phyloP scores from a whole-genome alignment of 2,797 vertebrate genomes.

The Hoplostethus mediterraneus region DNA sequence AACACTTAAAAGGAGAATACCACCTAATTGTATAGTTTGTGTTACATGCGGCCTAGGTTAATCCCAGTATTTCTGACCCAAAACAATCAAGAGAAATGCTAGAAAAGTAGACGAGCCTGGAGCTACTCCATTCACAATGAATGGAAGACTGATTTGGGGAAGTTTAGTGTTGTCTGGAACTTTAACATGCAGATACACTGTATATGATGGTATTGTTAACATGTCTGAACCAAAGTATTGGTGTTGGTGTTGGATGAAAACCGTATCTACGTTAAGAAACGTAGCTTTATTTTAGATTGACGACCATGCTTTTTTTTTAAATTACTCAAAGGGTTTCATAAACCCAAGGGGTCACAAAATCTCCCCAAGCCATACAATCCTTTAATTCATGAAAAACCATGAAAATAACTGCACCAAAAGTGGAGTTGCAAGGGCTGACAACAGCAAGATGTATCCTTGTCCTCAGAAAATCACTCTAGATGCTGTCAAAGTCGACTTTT shows the following conservation, averaged over 20 bases:
- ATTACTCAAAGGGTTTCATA: conserved; percentile 24
- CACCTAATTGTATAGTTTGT: too few species aligned
- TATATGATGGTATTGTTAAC: not conserved
- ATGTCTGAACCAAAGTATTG: not conserved
- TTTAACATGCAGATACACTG: too few species aligned
- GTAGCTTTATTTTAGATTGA: conserved; percentile 25
- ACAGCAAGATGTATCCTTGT: conserved; percentile 6
- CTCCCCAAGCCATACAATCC: conserved; percentile 15
- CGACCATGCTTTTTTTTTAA: conserved; percentile 22
- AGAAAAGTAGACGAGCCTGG: too few species aligned
- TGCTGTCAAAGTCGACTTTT: conserved; percentile 11
- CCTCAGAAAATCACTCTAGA: conserved; percentile 11
- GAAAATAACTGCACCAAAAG: not conserved
- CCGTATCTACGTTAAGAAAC: not conserved
- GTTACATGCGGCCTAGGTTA: too few species aligned
- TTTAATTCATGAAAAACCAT: conserved; percentile 16
- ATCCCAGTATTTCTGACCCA: too few species aligned
- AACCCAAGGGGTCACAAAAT: conserved; percentile 12
- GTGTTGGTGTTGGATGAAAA: not conserved
- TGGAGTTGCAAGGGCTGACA: not conserved
- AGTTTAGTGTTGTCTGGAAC: too few species aligned
- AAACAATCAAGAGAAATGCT: too few species aligned
- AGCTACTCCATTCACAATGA: too few species aligned
- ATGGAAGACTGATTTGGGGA: too few species aligned
- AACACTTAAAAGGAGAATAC: too few species aligned